phyloP scores from a whole-genome alignment of 2,888 invertebrate genomes.

The Rhagonycha fulva region DNA sequence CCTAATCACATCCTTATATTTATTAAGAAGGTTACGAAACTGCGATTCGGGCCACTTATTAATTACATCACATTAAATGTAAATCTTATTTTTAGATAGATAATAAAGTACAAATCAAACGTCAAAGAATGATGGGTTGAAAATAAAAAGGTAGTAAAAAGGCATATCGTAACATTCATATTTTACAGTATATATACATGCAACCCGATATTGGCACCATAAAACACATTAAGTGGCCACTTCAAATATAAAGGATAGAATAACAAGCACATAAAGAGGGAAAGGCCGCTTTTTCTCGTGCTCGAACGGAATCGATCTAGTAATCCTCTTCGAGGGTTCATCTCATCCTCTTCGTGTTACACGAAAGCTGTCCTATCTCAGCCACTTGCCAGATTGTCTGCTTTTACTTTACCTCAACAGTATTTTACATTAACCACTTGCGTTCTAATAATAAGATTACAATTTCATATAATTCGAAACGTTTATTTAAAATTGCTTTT shows the following conservation, averaged over 20 bases:
- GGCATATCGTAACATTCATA: constrained; percentile 39
- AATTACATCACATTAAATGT: background rate
- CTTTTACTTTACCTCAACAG: constrained; percentile 31
- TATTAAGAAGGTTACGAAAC: background rate
- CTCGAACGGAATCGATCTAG: constrained; percentile 50
- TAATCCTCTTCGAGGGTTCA: constrained; percentile 50
- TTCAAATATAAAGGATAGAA: constrained; percentile 53
- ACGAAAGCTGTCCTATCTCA: constrained; percentile 31
- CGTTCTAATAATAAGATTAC: constrained; percentile 10
- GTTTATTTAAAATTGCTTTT: background rate
- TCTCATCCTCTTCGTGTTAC: constrained; percentile 35
- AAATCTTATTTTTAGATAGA: constrained; percentile 7
- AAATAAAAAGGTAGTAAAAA: constrained; percentile 30
- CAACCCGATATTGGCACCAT: constrained; percentile 50
- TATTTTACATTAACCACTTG: constrained; percentile 26
- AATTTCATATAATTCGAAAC: constrained; percentile 1
- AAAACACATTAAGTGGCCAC: constrained; percentile 53
- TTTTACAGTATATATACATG: constrained; percentile 46
- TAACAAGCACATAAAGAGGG: constrained; percentile 52
- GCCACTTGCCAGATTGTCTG: constrained; percentile 37
- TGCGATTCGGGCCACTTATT: background rate
- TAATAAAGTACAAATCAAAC: constrained; percentile 28
- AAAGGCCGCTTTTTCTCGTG: constrained; percentile 43
- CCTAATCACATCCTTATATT: constrained; percentile 22
- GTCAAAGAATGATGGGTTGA: constrained; percentile 25